phyloP scores from a whole-genome alignment of 2,888 invertebrate genomes.

The Chymomyza procnemis region DNA sequence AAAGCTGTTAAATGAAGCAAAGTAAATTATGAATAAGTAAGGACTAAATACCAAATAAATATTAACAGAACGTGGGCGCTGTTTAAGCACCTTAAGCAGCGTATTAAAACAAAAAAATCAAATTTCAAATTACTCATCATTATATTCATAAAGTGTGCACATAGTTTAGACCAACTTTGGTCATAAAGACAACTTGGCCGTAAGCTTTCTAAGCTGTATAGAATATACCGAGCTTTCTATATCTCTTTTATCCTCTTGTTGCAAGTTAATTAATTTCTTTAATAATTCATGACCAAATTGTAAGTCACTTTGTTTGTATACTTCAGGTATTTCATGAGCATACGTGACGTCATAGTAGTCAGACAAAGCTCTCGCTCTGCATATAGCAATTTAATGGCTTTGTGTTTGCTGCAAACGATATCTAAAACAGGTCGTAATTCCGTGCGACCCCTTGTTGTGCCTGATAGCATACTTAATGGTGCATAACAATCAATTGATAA shows the following conservation, averaged over 20 bases:
- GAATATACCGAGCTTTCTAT: not conserved
- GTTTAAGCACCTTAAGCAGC: not conserved
- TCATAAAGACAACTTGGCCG: not conserved
- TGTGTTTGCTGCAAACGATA: not conserved
- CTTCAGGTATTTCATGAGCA: not conserved
- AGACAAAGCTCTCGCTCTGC: not conserved
- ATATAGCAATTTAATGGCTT: not conserved
- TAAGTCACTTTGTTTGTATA: constrained; percentile 16
- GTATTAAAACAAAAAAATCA: not conserved
- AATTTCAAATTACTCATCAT: constrained; percentile 12
- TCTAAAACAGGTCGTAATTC: not conserved
- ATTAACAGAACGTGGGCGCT: not conserved
- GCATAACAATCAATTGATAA: not conserved
- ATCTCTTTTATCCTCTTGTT: not conserved
- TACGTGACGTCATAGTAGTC: not conserved
- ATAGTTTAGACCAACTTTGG: not conserved
- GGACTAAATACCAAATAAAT: no score
- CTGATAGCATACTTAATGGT: not conserved
- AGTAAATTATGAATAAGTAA: constrained; percentile 3
- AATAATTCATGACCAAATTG: constrained; percentile 51
- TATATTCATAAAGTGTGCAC: constrained; percentile 36
- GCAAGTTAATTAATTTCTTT: constrained; percentile 50
- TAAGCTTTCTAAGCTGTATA: not conserved
- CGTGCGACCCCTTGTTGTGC: not conserved
- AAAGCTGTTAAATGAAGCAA: constrained; percentile 11